Evolutionary conservation across 1,140 invertebrate species (phyloP).

Genomic region (Paraescarpia echinospica): DNA sequence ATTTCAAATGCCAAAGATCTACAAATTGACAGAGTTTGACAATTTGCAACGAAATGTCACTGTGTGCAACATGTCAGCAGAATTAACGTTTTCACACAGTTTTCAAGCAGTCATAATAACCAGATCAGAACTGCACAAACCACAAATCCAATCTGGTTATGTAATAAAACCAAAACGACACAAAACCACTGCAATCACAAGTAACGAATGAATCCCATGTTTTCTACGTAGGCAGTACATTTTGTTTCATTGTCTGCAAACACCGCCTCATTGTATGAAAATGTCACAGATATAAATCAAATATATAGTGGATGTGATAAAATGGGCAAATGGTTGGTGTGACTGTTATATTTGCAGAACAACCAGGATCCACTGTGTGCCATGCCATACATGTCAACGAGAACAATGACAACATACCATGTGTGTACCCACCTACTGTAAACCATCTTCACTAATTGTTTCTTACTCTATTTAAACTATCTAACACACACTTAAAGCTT

Average conservation of each 20-base stretch:
- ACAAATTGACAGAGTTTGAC: too few species aligned
- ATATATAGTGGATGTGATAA: neutral
- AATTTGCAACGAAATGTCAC: neutral
- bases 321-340: neutral
- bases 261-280: neutral
- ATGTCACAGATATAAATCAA: neutral
- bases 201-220: neutral
- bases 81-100: neutral
- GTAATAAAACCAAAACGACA: neutral
- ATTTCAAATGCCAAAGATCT: too few species aligned
- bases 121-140: neutral
- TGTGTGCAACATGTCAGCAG: neutral
- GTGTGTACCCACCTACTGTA: neutral
- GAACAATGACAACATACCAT: neutral
- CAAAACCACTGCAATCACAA: neutral
- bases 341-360: neutral
- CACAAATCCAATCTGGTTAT: neutral
- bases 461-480: too few species aligned
- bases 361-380: neutral
- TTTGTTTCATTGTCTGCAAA: neutral
- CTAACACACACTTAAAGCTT: too few species aligned
- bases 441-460: neutral
- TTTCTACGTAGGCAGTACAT: neutral
- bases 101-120: neutral
- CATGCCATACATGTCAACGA: neutral